Evolutionary conservation across 2,113 vertebrate species (phyloP).

Genomic region (Phyllopteryx taeniolatus): DNA sequence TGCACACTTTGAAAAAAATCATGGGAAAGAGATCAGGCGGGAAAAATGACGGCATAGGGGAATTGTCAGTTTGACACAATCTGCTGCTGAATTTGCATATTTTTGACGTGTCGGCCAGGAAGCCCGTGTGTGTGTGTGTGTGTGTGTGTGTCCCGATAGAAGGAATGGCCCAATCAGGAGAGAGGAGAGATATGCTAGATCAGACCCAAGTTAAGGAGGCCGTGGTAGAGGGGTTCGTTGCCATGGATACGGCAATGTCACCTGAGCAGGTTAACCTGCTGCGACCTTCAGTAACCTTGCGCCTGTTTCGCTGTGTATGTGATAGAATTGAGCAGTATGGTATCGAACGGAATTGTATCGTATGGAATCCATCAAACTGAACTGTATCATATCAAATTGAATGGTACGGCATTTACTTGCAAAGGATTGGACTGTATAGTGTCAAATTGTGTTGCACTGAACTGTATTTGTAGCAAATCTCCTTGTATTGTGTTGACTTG

Average conservation of each 20-base stretch:
- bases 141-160: neutral
- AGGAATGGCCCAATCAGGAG: constrained; percentile 48
- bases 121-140: neutral
- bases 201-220: neutral
- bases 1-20: neutral
- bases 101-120: neutral
- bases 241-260: constrained; percentile 61
- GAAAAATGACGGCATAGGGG: constrained; percentile 26
- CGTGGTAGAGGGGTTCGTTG: constrained; percentile 46
- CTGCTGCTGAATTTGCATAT: neutral
- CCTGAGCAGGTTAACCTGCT: constrained; percentile 61
- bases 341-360: neutral
- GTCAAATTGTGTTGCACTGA: too few species aligned
- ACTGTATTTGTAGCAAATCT: too few species aligned
- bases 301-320: neutral
- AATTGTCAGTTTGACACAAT: constrained; percentile 10
- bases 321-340: neutral
- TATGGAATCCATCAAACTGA: too few species aligned
- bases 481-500: too few species aligned
- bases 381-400: too few species aligned
- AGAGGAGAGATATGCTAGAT: neutral
- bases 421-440: too few species aligned
- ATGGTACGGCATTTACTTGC: too few species aligned
- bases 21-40: neutral
- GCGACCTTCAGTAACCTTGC: neutral